Conservation (phyloP, 2,113 vertebrate species). For the Bos javanicus region DNA sequence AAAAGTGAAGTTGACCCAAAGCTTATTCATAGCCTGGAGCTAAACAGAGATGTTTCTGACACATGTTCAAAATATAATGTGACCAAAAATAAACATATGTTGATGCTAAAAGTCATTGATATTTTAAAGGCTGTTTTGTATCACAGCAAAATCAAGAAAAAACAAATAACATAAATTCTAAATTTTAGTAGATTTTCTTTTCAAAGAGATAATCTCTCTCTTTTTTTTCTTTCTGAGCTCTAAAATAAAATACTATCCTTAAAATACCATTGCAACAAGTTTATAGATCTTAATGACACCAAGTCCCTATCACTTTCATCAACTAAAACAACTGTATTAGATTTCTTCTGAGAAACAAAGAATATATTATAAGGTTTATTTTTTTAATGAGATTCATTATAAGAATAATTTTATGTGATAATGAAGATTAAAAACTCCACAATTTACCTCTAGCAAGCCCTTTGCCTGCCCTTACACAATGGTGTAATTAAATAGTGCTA, state of each 20-base stretch:
- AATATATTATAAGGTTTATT: background rate
- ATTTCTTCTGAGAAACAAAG: background rate
- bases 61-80: background rate
- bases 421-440: background rate
- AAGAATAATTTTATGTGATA: background rate
- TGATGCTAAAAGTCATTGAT: background rate
- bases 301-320: background rate
- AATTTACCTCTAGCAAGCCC: background rate
- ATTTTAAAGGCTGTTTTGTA: background rate
- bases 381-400: background rate
- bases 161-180: background rate
- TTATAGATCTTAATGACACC: fast-evolving
- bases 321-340: background rate
- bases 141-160: background rate
- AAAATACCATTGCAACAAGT: background rate
- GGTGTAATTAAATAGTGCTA: background rate
- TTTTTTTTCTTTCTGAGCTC: background rate
- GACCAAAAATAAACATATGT: background rate
- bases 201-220: background rate
- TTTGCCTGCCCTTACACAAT: background rate
- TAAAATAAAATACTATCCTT: background rate
- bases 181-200: background rate
- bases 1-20: background rate
- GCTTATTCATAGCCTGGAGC: background rate
- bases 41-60: background rate